phyloP scores from a whole-genome alignment of 2,797 vertebrate species.

The Nyctalus aviator region DNA sequence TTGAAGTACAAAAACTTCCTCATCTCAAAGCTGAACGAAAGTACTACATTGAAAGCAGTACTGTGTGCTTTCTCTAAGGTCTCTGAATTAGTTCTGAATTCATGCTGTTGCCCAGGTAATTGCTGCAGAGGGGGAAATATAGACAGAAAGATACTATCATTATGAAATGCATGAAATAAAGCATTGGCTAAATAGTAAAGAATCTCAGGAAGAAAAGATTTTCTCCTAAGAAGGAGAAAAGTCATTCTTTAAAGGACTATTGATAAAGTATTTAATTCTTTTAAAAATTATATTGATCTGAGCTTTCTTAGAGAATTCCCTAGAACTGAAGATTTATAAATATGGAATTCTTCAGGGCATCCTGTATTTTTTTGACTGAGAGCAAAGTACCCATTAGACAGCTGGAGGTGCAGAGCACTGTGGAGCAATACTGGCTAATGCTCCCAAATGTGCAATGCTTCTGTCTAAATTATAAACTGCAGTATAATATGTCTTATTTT shows the following conservation, averaged over 20 bases:
- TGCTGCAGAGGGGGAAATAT: constrained; percentile 65
- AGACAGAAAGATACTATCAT: constrained; percentile 67
- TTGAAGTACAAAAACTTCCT: constrained; percentile 90
- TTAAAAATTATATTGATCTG: constrained; percentile 78
- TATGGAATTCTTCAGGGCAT: constrained; percentile 81
- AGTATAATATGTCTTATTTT: constrained; percentile 83
- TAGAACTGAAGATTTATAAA: constrained; percentile 80
- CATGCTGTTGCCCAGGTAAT: constrained; percentile 47
- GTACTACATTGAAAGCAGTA: constrained; percentile 92
- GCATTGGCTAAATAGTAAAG: constrained; percentile 82
- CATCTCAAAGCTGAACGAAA: constrained; percentile 87
- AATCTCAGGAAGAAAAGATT: constrained; percentile 88
- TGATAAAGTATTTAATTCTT: constrained; percentile 86
- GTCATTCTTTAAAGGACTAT: constrained; percentile 83
- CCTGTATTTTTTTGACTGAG: constrained; percentile 76
- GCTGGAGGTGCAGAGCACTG: constrained; percentile 84
- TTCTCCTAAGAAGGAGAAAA: constrained; percentile 87
- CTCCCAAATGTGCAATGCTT: constrained; percentile 92
- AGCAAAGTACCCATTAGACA: constrained; percentile 85
- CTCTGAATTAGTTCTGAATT: constrained; percentile 63
- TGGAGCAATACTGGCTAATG: constrained; percentile 90
- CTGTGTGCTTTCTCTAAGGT: constrained; percentile 94
- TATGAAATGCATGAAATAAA: constrained; percentile 75
- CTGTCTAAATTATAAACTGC: constrained; percentile 86
- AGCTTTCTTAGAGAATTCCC: constrained; percentile 84